Evolutionary conservation across 2,113 vertebrate species (phyloP).

Genomic region (Nannospalax galili): DNA sequence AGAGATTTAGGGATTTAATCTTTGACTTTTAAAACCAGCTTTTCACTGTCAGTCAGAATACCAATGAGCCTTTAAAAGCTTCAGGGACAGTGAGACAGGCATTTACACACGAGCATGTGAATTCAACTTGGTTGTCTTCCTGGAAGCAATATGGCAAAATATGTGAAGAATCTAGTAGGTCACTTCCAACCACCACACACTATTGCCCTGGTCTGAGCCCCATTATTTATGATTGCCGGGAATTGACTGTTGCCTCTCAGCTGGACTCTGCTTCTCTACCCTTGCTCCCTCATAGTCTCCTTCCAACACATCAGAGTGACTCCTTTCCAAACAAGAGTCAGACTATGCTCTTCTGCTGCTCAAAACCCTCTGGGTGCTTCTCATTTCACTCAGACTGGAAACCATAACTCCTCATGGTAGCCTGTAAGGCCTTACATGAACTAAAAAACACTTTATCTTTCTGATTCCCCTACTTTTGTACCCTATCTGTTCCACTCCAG

Average conservation of each 20-base stretch:
- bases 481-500: not conserved
- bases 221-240: not conserved
- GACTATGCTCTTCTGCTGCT: slow-evolving; percentile 8
- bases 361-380: not conserved
- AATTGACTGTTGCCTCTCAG: not conserved
- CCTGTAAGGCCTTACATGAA: not conserved
- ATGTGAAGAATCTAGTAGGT: not conserved
- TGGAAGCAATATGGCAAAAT: not conserved
- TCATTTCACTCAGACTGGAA: slow-evolving; percentile 41
- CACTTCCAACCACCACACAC: not conserved
- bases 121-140: slow-evolving; percentile 35
- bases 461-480: not conserved
- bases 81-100: slow-evolving; percentile 34
- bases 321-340: slow-evolving; percentile 33
- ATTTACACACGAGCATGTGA: slow-evolving; percentile 14
- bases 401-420: not conserved
- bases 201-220: not conserved
- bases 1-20: slow-evolving; percentile 75
- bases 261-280: not conserved
- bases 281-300: not conserved
- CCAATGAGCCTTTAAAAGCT: slow-evolving; percentile 53
- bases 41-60: slow-evolving; percentile 66
- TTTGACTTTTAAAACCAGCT: slow-evolving; percentile 74
- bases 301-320: slow-evolving; percentile 17
- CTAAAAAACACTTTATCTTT: slow-evolving; percentile 21